Evolutionary conservation across 2,888 invertebrate genomes (phyloP), one percentile per base, ranked within the genome.

Genomic region (Torymus texanus): DNA sequence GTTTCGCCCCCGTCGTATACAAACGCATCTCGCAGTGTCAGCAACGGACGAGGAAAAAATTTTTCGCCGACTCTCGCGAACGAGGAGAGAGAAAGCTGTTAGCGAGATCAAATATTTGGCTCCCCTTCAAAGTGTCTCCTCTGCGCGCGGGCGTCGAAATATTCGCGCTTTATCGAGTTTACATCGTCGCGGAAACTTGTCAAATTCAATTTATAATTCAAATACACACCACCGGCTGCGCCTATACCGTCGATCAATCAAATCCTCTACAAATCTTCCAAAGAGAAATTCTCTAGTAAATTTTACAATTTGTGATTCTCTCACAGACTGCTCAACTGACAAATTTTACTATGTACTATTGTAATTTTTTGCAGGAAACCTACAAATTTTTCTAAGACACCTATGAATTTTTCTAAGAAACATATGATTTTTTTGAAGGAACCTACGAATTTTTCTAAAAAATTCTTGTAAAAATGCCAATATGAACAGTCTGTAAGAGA

Each of bases 81-180:
- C 14, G 68, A 62, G 29, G 55, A 41, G 29, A 24, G 55, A 41
- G 29, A 24, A 65, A 77, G 21, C 71, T 41, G 53, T 77, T 77
- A 51, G 63, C 71, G 72, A 72, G 66, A 53, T 72, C 58, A 59
- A 77, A 72, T 66, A 72, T 72, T 71, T 59, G 71, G 59, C 66
- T 53, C 41, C 18, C 2, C 59, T 29, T 72, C 65, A 59, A 72
- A 53, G 13, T 53, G 24, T 24, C n/a, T 50, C 41, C 62, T 61
- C 58, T 8, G 12, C 21, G 16, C 11, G 8, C 2, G 16, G 21
- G 41, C 8, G 41, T 21, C 16, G 0, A 58, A 41, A 65, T 50
- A 50, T 75, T 68, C 68, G 16, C 14, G 24, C 11, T 71, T 77
- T 65, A 77, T 77, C 77, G 65, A 55, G 58, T 65, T 71, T 58